Evolutionary conservation across 2,888 invertebrate genomes (phyloP), one percentile per base, ranked within the genome.

Genomic region (Drosophila incognita): DNA sequence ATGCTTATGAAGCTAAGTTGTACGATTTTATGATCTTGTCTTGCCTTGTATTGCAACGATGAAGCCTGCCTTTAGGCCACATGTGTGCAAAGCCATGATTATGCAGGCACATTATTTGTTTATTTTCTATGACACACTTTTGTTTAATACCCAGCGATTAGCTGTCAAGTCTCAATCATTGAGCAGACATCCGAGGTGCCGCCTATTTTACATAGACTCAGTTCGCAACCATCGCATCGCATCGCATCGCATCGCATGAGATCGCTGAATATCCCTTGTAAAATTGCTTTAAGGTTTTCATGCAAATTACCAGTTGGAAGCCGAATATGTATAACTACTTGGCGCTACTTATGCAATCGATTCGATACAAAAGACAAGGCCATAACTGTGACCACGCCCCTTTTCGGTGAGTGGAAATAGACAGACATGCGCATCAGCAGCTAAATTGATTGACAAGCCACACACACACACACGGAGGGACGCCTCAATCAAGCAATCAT

Each of bases 381-480:
- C 61, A 54, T 58, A 52, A 64, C 31, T 46, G 42, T 4, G 13
- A 53, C 53, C 68, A 53, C 62, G 54, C 70, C 82, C 13, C 31
- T 48, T 53, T 38, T n/a, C 27, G 13, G 5, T 31, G 48, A 40
- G 67, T 63, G 21, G 27, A 36, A 63, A 52, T 40, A 29, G 27
- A 24, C 54, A 69, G 36, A 59, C 42, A 69, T 38, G 48, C 66
- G 66, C 58, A 71, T 69, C 69, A 24, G 61, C 62, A 60, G 69
- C 74, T 71, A 70, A 72, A 82, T 82, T 70, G 67, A 75, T 65
- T 77, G 75, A 80, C 71, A 85, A 69, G 51, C 66, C 42, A 36
- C n/a, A 38, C 62, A 62, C 62, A 62, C 62, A 64, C 27, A 58
- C 11, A 18, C 11, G 21, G 29, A 49, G 29, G n/a, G 49, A 52